Base-by-base conservation (phyloP, 1,140 invertebrate genomes). In the Apocrypta bakeri region DNA sequence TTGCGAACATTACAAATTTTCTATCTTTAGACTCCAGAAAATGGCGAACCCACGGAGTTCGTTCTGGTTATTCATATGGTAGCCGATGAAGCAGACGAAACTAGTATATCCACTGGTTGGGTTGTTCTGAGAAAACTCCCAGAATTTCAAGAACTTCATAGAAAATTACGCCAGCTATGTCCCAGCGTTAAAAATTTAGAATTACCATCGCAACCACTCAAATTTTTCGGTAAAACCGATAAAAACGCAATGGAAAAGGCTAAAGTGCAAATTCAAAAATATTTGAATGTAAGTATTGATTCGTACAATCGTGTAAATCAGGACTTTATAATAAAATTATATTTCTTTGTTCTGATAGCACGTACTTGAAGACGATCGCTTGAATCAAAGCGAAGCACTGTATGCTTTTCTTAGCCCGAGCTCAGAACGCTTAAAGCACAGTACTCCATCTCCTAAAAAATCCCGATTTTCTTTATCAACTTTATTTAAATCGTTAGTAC, bases 371-470 rank as follows among this genome's bases (percentile, higher is more conserved):
- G 97, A 98, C 89, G 97, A 97, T 73, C 93, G 95, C 84, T 92
- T 98, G 78, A 96, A 96, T 92, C 96, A 97, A 92, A 97, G 96
- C 89, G 97, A 98, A 91, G 96, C 96, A 42, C 92, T 98, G 76
- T 98, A 97, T 89, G 95, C 95, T 81, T 98, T 98, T 90, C 93
- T 98, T 6, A 97, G 97, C 90, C 97, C 97, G 7, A 97, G 96
- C 88, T 97, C 97, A 0, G 96, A 97, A 87, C 96, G 97, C 89
- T 92, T 98, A 27, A 97, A 97, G 88, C 95, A 96, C 87, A 94
- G 95, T 21, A 93, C 95, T 71, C 94, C 94, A 14, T 94, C 95
- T 85, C 95, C 95, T 69, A 97, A 97, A 90, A 97, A 97, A 89
- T 95, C 95, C 11, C 94, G 94, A 85, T 98, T 98, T 91, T 97